Base-by-base conservation (phyloP, 2,113 vertebrate species). In the Hippopotamus amphibius region DNA sequence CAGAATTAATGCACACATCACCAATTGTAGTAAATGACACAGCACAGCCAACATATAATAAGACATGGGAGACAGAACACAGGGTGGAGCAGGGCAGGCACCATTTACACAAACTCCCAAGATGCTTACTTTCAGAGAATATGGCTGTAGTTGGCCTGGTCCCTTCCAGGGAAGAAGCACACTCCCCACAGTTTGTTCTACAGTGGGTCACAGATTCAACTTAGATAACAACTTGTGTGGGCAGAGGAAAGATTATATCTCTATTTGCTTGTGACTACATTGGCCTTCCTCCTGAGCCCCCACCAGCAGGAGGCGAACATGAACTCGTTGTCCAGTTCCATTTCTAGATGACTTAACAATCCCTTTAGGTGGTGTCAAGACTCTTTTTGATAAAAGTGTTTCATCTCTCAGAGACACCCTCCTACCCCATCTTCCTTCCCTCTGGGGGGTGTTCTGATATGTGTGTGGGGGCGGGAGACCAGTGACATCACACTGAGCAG, bases 81-180 rank as follows among this genome's bases (percentile, higher is more conserved):
- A 79, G 63, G 28, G 2, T 37, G 11, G 63, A 17, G 28, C 0
- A 0, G 46, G 16, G 3, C 6, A 13, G 6, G 14, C 0, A 1
- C 16, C 50, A n/a, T 33, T 33, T 16, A 28, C 7, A 15, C 41
- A 72, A 50, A 43, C 14, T 69, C 61, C 59, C 14, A 13, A 41
- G 16, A n/a, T 16, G 7, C 13, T 43, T 8, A 4, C 22, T 63
- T 68, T 77, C 61, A 46, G 15, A n/a, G 86, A 69, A 16, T 7
- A 12, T 48, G 24, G 46, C 11, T 0, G 22, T 21, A 12, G 50
- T 46, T 5, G 48, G 24, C 19, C 10, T 33, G 30, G 24, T 13
- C 46, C 57, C 21, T 71, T 43, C 26, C 2, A 0, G 19, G 63
- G 48, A 90, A 87, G 48, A 88, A 57, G 9, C 16, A 21, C 3